Conservation (phyloP, 35 echinoderm and acorn worm species). For the Lytechinus pictus region DNA sequence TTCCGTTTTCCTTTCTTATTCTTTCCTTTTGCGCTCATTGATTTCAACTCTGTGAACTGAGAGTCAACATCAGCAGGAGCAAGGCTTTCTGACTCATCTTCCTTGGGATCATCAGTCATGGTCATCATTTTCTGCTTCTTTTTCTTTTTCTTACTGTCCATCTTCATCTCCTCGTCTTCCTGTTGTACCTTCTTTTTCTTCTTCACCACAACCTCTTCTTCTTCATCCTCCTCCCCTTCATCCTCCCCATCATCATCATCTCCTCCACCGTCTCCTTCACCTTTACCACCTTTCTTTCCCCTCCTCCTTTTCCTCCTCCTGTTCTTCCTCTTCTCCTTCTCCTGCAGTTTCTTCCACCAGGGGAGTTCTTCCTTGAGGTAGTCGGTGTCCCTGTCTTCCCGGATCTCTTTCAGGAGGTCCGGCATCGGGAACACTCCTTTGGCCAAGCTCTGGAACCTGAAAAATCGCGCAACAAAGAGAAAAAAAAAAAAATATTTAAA, state of each 20-base stretch:
- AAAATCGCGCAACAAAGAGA: background rate
- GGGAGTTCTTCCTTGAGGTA: conserved; percentile 47
- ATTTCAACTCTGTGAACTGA: background rate
- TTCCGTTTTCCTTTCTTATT: conserved; percentile 36
- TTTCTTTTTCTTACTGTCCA: conserved; percentile 16
- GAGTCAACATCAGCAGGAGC: background rate
- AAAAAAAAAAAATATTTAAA: background rate
- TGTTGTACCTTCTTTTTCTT: conserved; percentile 7
- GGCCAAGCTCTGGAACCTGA: conserved; percentile 64
- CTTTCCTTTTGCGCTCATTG: background rate
- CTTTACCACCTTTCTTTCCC: background rate
- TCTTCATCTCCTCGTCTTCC: background rate
- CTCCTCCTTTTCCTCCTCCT: conserved; percentile 36
- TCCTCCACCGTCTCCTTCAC: background rate
- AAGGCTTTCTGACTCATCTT: conserved; percentile 5
- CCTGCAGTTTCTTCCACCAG: conserved; percentile 51
- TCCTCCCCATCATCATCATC: background rate
- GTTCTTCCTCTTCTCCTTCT: conserved; percentile 44
- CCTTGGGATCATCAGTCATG: background rate
- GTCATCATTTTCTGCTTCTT: conserved; percentile 55
- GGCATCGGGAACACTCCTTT: conserved; percentile 64
- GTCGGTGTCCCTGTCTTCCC: conserved; percentile 31
- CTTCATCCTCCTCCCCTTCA: conserved; percentile 45
- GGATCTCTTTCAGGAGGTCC: conserved; percentile 49
- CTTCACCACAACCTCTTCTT: conserved; percentile 26